Evolutionary conservation across 2,113 vertebrate genomes (phyloP).

Genomic region (Propithecus coquereli): DNA sequence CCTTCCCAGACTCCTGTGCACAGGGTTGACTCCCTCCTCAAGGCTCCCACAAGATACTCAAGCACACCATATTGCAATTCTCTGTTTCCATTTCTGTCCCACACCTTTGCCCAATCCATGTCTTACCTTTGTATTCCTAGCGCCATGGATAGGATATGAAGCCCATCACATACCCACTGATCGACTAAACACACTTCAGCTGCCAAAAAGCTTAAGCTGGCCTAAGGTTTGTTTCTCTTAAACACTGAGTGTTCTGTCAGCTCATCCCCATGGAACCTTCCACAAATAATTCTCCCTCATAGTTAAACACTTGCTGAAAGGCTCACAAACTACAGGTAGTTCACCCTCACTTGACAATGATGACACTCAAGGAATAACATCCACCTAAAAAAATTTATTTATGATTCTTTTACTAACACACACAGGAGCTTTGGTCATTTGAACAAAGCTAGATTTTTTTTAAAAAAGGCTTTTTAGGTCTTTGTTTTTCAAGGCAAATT

Average conservation of each 20-base stretch:
- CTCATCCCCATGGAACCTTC: neutral
- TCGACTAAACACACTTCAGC: neutral
- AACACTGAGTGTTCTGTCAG: neutral
- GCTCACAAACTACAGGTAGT: neutral
- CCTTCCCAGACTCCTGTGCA: neutral
- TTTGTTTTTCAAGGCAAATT: neutral
- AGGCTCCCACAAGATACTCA: neutral
- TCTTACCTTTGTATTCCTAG: neutral
- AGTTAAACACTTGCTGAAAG: too few relatives aligned
- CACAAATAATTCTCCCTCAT: neutral
- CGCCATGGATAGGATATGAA: accelerated
- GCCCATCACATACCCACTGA: too few relatives aligned
- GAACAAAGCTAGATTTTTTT: neutral
- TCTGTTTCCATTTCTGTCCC: neutral
- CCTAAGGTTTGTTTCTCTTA: neutral
- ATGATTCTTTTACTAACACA: neutral
- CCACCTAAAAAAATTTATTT: neutral
- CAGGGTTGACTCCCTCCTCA: neutral
- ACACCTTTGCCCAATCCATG: neutral
- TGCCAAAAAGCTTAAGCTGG: neutral
- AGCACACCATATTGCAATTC: accelerated
- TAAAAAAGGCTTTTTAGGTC: neutral
- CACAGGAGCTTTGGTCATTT: neutral
- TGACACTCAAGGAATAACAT: neutral
- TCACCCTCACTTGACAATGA: neutral